Percentiles rank a stretch among this genome's conserved stretches.
Evolutionary conservation across 2,888 invertebrate species (phyloP).

Genomic region (Ernsta delagoae): DNA sequence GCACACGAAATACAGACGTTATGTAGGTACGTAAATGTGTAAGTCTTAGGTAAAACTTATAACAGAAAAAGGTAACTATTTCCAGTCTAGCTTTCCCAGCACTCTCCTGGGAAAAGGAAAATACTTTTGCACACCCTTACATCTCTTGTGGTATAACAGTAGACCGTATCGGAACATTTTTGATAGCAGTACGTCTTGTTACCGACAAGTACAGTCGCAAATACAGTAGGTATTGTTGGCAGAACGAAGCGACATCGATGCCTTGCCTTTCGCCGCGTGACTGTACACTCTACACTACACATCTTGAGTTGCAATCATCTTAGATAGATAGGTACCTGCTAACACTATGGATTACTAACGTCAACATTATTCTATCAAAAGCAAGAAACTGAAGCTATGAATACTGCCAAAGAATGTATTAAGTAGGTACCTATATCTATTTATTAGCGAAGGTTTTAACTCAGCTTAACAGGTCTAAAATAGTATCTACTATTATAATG

Average conservation of each 20-base stretch:
- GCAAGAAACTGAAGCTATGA: too few relatives aligned
- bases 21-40: too few relatives aligned
- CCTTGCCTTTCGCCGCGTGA: constrained; percentile 29
- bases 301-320: constrained; percentile 45
- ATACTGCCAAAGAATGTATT: too few relatives aligned
- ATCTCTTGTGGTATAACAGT: constrained; percentile 8
- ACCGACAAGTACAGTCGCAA: constrained; percentile 50
- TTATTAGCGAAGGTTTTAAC: too few relatives aligned
- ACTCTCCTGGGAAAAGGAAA: neutral
- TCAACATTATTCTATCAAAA: neutral
- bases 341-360: constrained; percentile 11
- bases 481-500: too few relatives aligned
- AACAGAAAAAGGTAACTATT: too few relatives aligned
- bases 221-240: constrained; percentile 53
- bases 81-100: too few relatives aligned
- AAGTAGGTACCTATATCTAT: too few relatives aligned
- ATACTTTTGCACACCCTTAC: neutral
- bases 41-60: too few relatives aligned
- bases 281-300: constrained; percentile 24
- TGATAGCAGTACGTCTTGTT: constrained; percentile 47
- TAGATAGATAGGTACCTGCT: constrained; percentile 17
- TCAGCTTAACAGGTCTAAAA: too few relatives aligned
- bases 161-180: constrained; percentile 41
- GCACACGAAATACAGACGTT: too few relatives aligned
- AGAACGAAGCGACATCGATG: constrained; percentile 45